phyloP scores from a whole-genome alignment of 2,888 invertebrate genomes.

The Proisotoma minuta region DNA sequence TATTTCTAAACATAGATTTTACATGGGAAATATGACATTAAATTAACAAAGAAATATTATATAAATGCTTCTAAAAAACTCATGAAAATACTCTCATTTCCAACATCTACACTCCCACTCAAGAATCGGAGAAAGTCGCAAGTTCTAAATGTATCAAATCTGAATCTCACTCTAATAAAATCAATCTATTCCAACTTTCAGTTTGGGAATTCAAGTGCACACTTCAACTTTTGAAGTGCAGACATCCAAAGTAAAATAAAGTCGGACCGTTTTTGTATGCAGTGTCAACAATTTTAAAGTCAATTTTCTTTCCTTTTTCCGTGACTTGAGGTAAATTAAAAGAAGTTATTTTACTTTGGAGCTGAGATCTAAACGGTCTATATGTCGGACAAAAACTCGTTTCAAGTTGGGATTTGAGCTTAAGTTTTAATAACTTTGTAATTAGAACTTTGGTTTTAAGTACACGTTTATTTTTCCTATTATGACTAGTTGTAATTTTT shows the following conservation, averaged over 20 bases:
- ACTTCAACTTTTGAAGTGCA: background rate
- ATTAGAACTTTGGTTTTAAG: background rate
- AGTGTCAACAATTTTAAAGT: background rate
- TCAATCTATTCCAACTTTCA: constrained; percentile 11
- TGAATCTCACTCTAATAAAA: constrained; percentile 12
- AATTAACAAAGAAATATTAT: background rate
- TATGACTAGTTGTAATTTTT: background rate
- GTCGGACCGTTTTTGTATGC: background rate
- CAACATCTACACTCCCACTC: background rate
- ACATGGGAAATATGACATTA: too few relatives aligned
- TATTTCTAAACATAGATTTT: too few relatives aligned
- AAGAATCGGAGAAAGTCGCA: too few relatives aligned
- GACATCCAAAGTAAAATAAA: background rate
- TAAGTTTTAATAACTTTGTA: too few relatives aligned
- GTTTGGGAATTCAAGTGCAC: background rate
- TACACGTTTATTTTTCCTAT: background rate
- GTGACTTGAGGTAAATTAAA: background rate
- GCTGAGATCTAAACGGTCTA: too few relatives aligned
- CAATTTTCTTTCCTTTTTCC: background rate
- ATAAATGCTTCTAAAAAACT: background rate
- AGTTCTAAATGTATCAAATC: constrained; percentile 3
- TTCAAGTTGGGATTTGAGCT: too few relatives aligned
- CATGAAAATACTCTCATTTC: background rate
- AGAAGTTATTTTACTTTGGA: too few relatives aligned
- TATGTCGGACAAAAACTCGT: too few relatives aligned